Base-by-base conservation (phyloP, 2,888 invertebrate species). In the Cryptocephalus primarius region DNA sequence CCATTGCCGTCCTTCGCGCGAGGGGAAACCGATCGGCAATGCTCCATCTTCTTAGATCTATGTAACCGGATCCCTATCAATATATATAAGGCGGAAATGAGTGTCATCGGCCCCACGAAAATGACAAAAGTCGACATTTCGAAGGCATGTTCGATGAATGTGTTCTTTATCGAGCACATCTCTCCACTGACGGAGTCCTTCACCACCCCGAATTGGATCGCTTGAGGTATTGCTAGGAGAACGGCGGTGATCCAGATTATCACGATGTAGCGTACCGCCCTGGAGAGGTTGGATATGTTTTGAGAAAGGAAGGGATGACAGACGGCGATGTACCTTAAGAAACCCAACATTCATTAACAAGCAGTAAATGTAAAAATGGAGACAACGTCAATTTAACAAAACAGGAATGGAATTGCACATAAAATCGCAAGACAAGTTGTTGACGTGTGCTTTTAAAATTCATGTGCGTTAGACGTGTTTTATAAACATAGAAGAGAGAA, bases 71-170 rank as follows among this genome's bases (percentile, higher is more conserved):
- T 67, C 1, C 84, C 86, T 59, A 87, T 86, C 52, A 86, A 71
- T 44, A 83, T 77, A 63, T 92, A 92, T 54, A 92, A 71, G 48
- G 88, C 83, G 22, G 83, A 82, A 62, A 91, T 89, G 51, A 90
- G 74, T 22, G 85, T 85, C 88, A 92, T 89, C 2, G 91, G 91
- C 39, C 83, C 80, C 33, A 88, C 80, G 65, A 92, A 92, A 69
- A 91, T 89, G 59, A 90, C 72, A 63, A 84, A 81, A 57, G 83
- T 83, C 11, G 90, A 88, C 56, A 88, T 78, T 61, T 85, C 83
- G 63, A 88, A 88, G 53, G 84, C 81, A 70, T 85, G 82, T 49
- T 81, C 79, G 31, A 80, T 68, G n/a, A 55, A 49, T 2, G 40
- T 40, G 33, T 78, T 73, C 1, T 46, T 46, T 74, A 79, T 69